Evolutionary conservation across 2,888 invertebrate genomes (phyloP), one percentile per base, ranked within the genome.

Genomic region (Mythimna ferrago): DNA sequence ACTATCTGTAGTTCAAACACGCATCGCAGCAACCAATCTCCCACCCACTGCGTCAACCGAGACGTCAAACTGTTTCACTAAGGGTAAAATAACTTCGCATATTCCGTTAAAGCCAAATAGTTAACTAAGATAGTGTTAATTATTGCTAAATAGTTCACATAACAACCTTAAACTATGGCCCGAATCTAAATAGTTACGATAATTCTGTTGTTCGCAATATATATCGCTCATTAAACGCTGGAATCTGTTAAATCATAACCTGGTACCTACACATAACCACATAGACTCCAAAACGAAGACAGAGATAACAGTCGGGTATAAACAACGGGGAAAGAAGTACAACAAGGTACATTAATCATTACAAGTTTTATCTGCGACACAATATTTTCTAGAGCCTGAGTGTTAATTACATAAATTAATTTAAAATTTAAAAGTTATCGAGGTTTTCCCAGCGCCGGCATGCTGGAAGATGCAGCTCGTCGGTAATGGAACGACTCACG

Each of bases 401-500:
- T 35, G 63, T 66, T 77, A 71, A 72, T 78, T 62, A 21, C 10
- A 51, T 70, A 71, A 62, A 64, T 10, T 21, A 41, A 71, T 56
- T 71, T 63, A 70, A 62, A 44, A 69, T n/a, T 53, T 53, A 74
- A 68, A 66, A 64, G 38, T 67, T 26, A 51, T 70, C 26, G 14
- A 41, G 3, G 38, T 26, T 35, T 21, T n/a, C 41, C 32, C 60
- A 6, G 38, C 61, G 35, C 14, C 11, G 51, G 63, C 61, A 62
- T 70, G 60, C 64, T 56, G 61, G 73, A 62, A 67, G 79, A 74
- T 85, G 81, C 82, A 83, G 68, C 76, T 78, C 66, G 54, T 58
- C 78, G 76, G 69, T 87, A 88, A 89, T 90, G 82, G 88, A 90
- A 89, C 80, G 85, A 81, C 86, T 80, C 73, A 74, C 66, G 82